Evolutionary conservation across 2,113 vertebrate species (phyloP).

Genomic region (Sebastes fasciatus): DNA sequence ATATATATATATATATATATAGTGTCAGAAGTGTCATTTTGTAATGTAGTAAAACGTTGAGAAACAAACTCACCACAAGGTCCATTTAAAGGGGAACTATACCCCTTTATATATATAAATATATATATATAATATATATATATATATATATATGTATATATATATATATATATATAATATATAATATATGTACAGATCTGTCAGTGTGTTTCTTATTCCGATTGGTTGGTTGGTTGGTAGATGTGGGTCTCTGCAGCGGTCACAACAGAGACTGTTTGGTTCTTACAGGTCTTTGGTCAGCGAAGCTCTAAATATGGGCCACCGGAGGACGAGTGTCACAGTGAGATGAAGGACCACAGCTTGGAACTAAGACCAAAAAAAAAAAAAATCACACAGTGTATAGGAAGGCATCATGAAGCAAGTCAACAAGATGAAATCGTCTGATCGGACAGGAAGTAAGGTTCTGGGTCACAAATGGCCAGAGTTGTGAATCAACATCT

Average conservation of each 20-base stretch:
- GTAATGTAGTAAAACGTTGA: too few relatives aligned
- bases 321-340: background rate
- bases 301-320: constrained; percentile 2
- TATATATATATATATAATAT: too few relatives aligned
- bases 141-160: too few relatives aligned
- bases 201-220: too few relatives aligned
- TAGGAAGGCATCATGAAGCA: background rate
- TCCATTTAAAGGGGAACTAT: too few relatives aligned
- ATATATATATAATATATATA: too few relatives aligned
- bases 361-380: background rate
- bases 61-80: too few relatives aligned
- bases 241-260: background rate
- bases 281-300: constrained; percentile 24
- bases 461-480: constrained; percentile 17
- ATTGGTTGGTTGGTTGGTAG: background rate
- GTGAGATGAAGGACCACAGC: background rate
- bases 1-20: too few relatives aligned
- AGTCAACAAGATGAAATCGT: background rate
- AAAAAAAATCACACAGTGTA: constrained; percentile 10
- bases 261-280: background rate
- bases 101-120: too few relatives aligned
- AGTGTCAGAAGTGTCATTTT: too few relatives aligned
- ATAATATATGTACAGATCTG: too few relatives aligned
- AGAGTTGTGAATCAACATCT: constrained; percentile 26
- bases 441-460: background rate